These are phyloP conservation scores for Enteromius fasciolatus DNA, from an alignment of 2,797 vertebrate species.

Conservation along the genomic window DNA sequence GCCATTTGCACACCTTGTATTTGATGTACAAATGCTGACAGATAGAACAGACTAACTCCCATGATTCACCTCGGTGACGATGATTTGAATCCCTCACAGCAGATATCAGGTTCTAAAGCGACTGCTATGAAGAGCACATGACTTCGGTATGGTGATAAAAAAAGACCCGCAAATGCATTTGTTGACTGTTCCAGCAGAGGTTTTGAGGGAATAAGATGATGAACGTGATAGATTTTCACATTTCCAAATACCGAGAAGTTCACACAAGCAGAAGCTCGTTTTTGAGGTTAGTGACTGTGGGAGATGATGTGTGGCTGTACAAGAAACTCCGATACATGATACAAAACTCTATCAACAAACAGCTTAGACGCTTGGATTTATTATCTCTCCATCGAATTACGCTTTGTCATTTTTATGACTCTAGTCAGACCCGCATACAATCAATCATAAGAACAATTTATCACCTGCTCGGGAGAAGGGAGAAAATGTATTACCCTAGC, in stretches of 20 bases:
- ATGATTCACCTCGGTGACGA: conserved; percentile 28
- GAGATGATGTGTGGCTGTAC: neutral
- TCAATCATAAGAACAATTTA: conserved; percentile 19
- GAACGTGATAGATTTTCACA: neutral
- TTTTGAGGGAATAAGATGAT: conserved; percentile 24
- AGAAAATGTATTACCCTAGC: conserved; percentile 16
- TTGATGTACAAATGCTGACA: conserved; percentile 47
- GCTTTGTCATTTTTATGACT: conserved; percentile 54
- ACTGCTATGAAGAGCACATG: conserved; percentile 47
- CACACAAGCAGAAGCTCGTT: neutral
- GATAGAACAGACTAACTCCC: neutral
- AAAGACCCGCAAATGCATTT: conserved; percentile 29
- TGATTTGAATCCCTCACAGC: conserved; percentile 43
- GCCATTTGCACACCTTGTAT: conserved; percentile 29
- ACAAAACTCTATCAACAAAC: conserved; percentile 37
- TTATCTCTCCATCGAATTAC: conserved; percentile 52
- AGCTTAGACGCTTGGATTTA: conserved; percentile 40
- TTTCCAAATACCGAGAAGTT: conserved; percentile 13
- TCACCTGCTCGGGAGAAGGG: neutral
- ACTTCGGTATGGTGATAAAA: conserved; percentile 38
- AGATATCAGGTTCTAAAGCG: conserved; percentile 41
- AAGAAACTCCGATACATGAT: conserved; percentile 6
- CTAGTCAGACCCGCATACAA: conserved; percentile 56
- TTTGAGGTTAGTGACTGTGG: neutral
- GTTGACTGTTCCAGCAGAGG: conserved; percentile 31